These are phyloP conservation scores for Mesitornis unicolor DNA, from an alignment of 2,113 vertebrate genomes.

Conservation along the genomic window DNA sequence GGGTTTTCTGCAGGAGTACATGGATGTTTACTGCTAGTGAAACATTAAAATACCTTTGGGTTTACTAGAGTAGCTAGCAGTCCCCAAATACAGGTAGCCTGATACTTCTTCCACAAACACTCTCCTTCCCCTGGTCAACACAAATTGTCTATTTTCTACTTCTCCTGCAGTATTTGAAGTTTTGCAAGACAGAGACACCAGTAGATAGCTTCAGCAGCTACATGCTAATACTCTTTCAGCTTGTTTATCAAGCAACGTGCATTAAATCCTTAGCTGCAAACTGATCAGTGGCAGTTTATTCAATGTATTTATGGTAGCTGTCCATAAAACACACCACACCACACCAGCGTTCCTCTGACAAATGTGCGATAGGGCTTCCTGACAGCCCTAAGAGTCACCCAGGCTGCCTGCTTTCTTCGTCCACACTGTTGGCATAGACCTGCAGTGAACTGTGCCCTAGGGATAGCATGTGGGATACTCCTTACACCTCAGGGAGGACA, in stretches of 20 bases:
- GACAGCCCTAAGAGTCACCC: background rate
- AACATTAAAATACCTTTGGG: background rate
- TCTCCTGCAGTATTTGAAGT: background rate
- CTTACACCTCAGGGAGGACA: accelerated
- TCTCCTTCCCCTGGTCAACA: background rate
- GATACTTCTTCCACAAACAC: background rate
- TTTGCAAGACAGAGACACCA: background rate
- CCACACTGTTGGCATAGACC: background rate
- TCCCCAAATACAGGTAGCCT: background rate
- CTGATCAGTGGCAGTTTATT: background rate
- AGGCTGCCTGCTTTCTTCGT: background rate
- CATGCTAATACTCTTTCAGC: background rate
- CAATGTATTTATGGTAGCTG: background rate
- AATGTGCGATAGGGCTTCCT: accelerated
- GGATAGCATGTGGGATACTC: background rate
- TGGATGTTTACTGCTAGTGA: background rate
- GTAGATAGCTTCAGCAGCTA: background rate
- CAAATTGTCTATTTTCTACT: background rate
- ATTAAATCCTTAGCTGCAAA: background rate
- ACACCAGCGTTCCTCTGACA: background rate
- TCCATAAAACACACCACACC: background rate
- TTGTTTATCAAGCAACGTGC: background rate
- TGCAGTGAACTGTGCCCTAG: accelerated
- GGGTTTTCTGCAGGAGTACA: background rate
- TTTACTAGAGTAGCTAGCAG: background rate